Evolutionary conservation across 1,140 invertebrate species (phyloP), one percentile per base, ranked within the genome.

Genomic region (Globodera rostochiensis): DNA sequence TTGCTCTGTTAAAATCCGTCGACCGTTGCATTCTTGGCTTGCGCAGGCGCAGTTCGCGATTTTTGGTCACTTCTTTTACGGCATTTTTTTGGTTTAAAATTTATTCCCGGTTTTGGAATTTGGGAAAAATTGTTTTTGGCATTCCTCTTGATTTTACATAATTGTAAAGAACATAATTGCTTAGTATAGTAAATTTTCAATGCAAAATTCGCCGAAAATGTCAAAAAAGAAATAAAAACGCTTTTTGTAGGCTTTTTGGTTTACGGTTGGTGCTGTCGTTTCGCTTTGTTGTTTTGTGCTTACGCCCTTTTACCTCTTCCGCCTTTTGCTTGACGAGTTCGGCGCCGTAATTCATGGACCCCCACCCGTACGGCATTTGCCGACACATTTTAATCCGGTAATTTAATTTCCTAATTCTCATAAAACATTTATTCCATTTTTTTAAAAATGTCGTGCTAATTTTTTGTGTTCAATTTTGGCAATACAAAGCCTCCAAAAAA

Each of bases 241-340:
- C 36, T 49, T 53, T 8, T 45, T 47, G 47, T 5, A 84, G n/a
- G 75, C 74, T 5, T 50, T 80, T 13, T 87, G 86, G 86, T 87
- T 87, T 46, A 66, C 80, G 19, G 69, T 80, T 36, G 86, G 86
- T 45, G 80, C 86, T 25, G 49, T 86, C 47, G 74, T 86, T 67
- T 71, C 78, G 1, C 67, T 87, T 7, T 46, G 75, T 15, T 87
- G 77, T 77, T 86, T 88, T 60, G 21, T 87, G 9, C 47, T 87
- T 19, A 86, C 82, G 19, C 87, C 86, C 13, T 21, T 86, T 50
- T 87, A 87, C 60, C 64, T 87, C 46, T 75, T 80, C 9, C 85
- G 82, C 69, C 73, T 87, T 45, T 49, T 87, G 25, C 45, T 87
- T 45, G 77, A 49, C 25, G 86, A 87, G 64, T 53, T 87, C 25